A percentile compares a stretch with the other conserved stretches of the same genome.
These are phyloP conservation scores for Diploptera punctata DNA, from an alignment of 2,888 invertebrate genomes.

Conservation along the genomic window DNA sequence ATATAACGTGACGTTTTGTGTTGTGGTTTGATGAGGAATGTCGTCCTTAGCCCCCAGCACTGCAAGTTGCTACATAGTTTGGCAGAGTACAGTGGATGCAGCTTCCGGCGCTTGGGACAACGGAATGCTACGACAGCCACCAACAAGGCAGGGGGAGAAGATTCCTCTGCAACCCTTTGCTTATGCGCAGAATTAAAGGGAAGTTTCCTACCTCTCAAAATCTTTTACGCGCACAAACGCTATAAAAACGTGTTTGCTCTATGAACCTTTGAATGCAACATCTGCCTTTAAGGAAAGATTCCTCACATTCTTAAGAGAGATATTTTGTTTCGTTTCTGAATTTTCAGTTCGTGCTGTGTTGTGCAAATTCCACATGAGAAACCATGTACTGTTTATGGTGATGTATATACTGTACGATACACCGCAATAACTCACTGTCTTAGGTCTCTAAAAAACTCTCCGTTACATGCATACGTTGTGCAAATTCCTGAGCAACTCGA, in stretches of 20 bases:
- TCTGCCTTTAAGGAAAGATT: neutral
- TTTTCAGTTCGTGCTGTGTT: too few species aligned
- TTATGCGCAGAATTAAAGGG: neutral
- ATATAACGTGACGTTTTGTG: too few species aligned
- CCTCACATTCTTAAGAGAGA: neutral
- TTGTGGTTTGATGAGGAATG: neutral
- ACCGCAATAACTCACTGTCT: too few species aligned
- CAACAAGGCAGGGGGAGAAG: neutral
- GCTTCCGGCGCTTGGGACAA: neutral
- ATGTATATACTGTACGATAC: too few species aligned
- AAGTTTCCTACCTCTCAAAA: too few species aligned
- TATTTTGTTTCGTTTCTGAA: too few species aligned
- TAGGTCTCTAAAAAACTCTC: too few species aligned
- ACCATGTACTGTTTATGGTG: too few species aligned
- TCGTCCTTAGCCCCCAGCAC: neutral
- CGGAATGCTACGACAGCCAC: slow-evolving; percentile 18
- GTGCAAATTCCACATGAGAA: too few species aligned
- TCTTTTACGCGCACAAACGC: neutral
- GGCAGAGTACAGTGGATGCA: neutral
- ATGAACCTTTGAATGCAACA: neutral
- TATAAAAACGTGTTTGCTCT: neutral
- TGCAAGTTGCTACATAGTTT: slow-evolving; percentile 24
- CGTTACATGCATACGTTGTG: too few species aligned
- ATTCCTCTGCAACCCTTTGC: slow-evolving; percentile 7
- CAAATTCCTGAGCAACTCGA: too few species aligned